Base-by-base conservation (phyloP, 2,888 invertebrate genomes). In the Andrena trimmerana region DNA sequence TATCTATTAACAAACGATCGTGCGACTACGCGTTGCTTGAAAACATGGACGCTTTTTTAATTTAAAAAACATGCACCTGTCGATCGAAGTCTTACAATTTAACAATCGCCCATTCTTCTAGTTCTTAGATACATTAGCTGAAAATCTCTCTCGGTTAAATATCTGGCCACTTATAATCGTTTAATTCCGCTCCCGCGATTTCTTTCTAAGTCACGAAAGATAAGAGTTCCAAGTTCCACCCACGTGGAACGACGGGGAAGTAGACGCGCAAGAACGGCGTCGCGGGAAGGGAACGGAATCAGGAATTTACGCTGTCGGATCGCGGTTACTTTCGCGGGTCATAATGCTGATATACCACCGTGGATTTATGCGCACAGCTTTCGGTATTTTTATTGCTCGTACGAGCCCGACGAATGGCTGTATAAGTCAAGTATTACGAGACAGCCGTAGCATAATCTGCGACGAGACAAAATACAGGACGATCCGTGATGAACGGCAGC, bases 401-500 rank as follows among this genome's bases (percentile, higher is more conserved):
- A 42, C 67, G 71, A 54, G 59, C 24, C 10, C 59, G 57, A 67
- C 54, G 74, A 84, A 87, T 76, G 75, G 59, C 33, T 60, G 77
- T 59, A 84, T 84, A 86, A 86, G 74, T 86, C 84, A 86, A 42
- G 66, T 36, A 78, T 88, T 88, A 88, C 76, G 81, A 66, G 86
- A 68, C 76, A 80, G 63, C 60, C 20, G 48, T 68, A 78, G 74
- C 78, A 84, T 85, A 82, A 85, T 85, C 77, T 62, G 62, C 75
- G 29, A 68, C 57, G 70, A 62, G 59, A 62, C 72, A 69, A 52
- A 77, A 80, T 57, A 54, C 52, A 24, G 48, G 52, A 66, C 69
- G 67, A 74, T 33, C 57, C 31, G 67, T 24, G 57, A 81, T 20
- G 68, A 81, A 83, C 60, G 75, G 63, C 72, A 52, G 66, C 16